Evolutionary conservation across 2,113 vertebrate genomes (phyloP).

Genomic region (Epinephelus lanceolatus): DNA sequence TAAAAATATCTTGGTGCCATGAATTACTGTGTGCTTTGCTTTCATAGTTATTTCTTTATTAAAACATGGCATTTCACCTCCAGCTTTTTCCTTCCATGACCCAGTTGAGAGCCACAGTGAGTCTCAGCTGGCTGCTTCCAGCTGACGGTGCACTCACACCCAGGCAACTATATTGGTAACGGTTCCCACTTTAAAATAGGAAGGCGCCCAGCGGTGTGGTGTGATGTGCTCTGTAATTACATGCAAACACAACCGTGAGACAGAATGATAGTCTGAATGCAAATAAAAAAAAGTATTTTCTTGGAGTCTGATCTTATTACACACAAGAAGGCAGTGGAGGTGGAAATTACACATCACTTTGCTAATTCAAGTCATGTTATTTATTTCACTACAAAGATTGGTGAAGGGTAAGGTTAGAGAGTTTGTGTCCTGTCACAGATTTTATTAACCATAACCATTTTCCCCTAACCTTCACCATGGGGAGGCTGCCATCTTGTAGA

Average conservation of each 20-base stretch:
- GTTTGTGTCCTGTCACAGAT: background rate
- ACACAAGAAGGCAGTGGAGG: background rate
- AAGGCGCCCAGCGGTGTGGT: constrained; percentile 27
- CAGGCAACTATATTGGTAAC: constrained; percentile 27
- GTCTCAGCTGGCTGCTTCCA: constrained; percentile 39
- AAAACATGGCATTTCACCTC: constrained; percentile 40
- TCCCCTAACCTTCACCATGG: background rate
- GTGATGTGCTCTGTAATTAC: constrained; percentile 50
- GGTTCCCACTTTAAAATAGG: constrained; percentile 34
- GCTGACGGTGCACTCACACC: constrained; percentile 53
- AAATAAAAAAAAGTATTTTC: background rate
- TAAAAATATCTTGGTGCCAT: constrained; percentile 6
- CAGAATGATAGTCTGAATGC: background rate
- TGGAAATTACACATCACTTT: background rate
- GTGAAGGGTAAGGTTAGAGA: background rate
- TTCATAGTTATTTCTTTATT: constrained; percentile 40
- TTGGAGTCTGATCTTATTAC: background rate
- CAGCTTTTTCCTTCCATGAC: constrained; percentile 46
- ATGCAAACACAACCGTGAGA: constrained; percentile 27
- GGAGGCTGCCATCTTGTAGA: background rate
- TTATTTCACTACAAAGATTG: background rate
- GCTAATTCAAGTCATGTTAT: background rate
- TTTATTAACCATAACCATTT: background rate
- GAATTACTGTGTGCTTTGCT: constrained; percentile 45
- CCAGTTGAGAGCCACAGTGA: constrained; percentile 34